Base-by-base conservation (phyloP, 2,888 invertebrate species). In the Sericinus montela region DNA sequence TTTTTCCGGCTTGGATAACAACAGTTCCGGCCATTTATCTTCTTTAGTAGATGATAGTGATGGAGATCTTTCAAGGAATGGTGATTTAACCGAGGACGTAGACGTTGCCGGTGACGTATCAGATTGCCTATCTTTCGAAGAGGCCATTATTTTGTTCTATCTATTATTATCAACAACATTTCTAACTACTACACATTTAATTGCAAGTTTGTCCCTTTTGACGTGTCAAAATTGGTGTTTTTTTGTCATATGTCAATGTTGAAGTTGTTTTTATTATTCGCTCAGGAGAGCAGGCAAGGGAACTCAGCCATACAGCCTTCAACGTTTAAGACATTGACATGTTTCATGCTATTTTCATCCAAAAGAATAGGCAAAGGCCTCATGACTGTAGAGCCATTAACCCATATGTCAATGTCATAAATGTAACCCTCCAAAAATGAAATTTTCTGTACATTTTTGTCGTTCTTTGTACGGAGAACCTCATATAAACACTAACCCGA, bases 11-110 rank as follows among this genome's bases (percentile, higher is more conserved):
- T 72, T 80, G 44, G 88, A 80, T 61, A 89, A 57, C 57, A 89
- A 65, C 53, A 89, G 72, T 73, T 89, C 89, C 62, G 89, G 89
- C 89, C 89, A 89, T 76, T 79, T 87, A 63, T 88, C 87, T 56
- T 81, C 83, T 52, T 59, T 84, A 28, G 69, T 63, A 35, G 87
- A 86, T 23, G 82, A 64, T 53, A 77, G 69, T 28, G 86, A 84
- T 28, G 85, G 76, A 37, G 87, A 81, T 69, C 86, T 72, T 45
- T 84, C 84, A 49, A 80, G 69, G 14, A 76, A 59, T 15, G 68
- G 65, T 25, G 78, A 78, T 65, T 67, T 80, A 30, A 78, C 54
- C 32, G 85, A 85, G 10, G 80, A 62, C 30, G 77, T 75, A 41
- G 86, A 81, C 32, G 85, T 72, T 45, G 76, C 69, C 55, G 83